phyloP scores from a whole-genome alignment of 64 coral and sea anemone genomes.

The Platygyra sinensis region DNA sequence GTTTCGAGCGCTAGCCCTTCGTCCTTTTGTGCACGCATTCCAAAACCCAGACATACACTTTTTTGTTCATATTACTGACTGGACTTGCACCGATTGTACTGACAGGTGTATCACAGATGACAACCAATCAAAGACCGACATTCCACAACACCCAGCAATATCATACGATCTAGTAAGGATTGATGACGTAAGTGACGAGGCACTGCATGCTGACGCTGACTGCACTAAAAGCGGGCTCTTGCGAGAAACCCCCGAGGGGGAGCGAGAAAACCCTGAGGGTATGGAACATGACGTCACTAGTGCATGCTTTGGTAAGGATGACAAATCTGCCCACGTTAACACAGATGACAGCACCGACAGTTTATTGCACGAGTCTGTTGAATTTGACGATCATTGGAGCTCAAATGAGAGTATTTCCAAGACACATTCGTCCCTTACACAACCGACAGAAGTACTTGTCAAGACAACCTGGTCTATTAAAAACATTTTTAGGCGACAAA shows the following conservation, averaged over 20 bases:
- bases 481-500: slow-evolving; percentile 44
- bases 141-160: neutral
- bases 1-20: too few species aligned
- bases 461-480: slow-evolving; percentile 57
- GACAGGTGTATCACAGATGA: neutral
- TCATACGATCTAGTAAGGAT: slow-evolving; percentile 21
- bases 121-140: neutral
- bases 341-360: neutral
- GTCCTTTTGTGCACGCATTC: too few species aligned
- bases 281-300: slow-evolving; percentile 42
- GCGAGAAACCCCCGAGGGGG: slow-evolving; percentile 23
- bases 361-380: neutral
- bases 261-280: slow-evolving; percentile 55
- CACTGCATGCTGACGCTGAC: neutral
- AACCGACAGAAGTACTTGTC: slow-evolving; percentile 42
- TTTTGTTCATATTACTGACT: neutral
- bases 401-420: neutral
- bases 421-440: neutral
- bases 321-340: neutral
- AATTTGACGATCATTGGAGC: neutral
- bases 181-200: slow-evolving; percentile 16
- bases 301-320: neutral
- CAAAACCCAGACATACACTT: neutral
- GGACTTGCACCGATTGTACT: neutral
- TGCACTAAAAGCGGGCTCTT: slow-evolving; percentile 27